phyloP scores from a whole-genome alignment of 2,797 vertebrate species.

The Pantherophis alleghaniensis region DNA sequence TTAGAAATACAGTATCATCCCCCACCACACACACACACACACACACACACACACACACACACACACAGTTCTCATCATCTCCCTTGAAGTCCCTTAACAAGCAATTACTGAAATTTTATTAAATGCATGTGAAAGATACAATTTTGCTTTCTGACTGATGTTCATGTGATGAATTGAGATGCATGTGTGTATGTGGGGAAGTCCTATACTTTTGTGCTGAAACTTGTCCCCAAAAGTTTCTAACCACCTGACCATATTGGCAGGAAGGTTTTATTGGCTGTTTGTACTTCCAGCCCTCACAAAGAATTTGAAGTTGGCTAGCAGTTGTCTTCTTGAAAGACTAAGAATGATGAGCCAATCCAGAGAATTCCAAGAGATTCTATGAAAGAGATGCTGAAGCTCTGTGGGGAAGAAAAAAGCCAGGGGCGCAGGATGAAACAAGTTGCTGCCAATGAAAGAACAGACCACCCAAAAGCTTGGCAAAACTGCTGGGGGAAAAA shows the following conservation, averaged over 20 bases:
- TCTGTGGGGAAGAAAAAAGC: not conserved
- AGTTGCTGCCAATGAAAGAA: not conserved
- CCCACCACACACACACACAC: too few species aligned
- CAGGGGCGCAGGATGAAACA: not conserved
- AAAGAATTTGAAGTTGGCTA: not conserved
- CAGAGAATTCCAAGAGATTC: not conserved
- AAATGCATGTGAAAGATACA: not conserved
- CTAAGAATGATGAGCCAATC: not conserved
- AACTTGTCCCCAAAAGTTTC: not conserved
- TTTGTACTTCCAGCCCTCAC: not conserved
- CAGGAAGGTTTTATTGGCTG: not conserved
- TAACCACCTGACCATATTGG: not conserved
- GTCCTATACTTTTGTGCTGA: not conserved
- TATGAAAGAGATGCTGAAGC: not conserved
- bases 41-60: not conserved
- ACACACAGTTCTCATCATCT: not conserved
- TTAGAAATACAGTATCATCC: too few species aligned
- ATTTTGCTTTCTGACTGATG: not conserved
- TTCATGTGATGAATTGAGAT: not conserved
- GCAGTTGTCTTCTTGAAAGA: not conserved
- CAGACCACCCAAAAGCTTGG: not conserved
- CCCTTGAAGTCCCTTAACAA: not conserved
- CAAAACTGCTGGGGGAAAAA: not conserved
- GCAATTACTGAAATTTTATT: not conserved
- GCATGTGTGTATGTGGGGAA: not conserved